Evolutionary conservation across 2,797 vertebrate genomes (phyloP).

Genomic region (Danio tinwini): DNA sequence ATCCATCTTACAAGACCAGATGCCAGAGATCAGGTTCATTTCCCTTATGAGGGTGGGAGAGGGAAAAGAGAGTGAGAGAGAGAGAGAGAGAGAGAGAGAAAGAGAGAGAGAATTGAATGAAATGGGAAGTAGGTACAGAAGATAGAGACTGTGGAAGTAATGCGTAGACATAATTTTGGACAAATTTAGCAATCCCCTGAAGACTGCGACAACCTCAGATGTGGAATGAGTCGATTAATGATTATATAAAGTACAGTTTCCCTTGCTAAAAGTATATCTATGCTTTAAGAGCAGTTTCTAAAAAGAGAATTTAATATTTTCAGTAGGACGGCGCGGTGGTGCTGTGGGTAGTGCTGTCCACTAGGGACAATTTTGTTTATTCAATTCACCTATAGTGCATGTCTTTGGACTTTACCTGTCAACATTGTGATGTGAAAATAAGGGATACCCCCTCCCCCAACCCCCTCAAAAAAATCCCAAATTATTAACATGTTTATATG

Average conservation of each 20-base stretch:
- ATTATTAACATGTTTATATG: too few species aligned
- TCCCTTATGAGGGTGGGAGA: conserved; percentile 1
- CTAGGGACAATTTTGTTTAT: too few species aligned
- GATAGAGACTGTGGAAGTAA: conserved; percentile 11
- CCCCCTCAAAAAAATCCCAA: too few species aligned
- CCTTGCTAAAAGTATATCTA: neutral
- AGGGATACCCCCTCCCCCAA: too few species aligned
- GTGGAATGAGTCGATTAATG: conserved; percentile 17
- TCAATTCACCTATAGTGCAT: too few species aligned
- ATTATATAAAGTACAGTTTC: neutral
- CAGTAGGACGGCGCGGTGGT: neutral
- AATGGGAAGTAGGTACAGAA: conserved; percentile 12
- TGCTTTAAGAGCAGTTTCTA: neutral
- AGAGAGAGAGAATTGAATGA: conserved; percentile 21
- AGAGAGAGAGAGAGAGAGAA: neutral
- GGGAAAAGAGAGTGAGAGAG: neutral
- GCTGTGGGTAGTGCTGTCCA: too few species aligned
- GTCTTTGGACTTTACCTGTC: too few species aligned
- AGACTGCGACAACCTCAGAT: conserved; percentile 14
- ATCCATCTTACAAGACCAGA: conserved; percentile 28
- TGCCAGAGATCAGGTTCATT: conserved; percentile 41
- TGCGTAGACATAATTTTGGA: conserved; percentile 24
- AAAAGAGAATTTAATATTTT: neutral
- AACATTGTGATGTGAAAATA: too few species aligned
- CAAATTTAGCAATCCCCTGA: conserved; percentile 9